phyloP scores from a whole-genome alignment of 2,888 invertebrate genomes.

The Allolobophora icterica region DNA sequence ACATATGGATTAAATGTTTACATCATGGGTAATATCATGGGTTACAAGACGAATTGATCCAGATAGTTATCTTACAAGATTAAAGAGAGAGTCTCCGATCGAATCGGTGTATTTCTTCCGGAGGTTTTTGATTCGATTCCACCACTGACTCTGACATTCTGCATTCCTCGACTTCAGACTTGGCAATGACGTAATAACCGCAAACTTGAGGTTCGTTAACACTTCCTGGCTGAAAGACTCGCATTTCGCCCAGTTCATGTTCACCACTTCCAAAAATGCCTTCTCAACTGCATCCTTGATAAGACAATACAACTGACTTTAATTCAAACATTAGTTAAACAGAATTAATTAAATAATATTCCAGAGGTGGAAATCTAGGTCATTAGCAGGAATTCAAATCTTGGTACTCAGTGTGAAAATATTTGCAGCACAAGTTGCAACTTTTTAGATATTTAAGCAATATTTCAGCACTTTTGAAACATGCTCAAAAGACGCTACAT shows the following conservation, averaged over 20 bases:
- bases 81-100: background rate
- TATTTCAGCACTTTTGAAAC: no score
- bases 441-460: no score
- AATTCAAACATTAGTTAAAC: background rate
- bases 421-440: no score
- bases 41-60: background rate
- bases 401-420: no score
- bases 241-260: background rate
- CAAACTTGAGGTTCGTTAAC: background rate
- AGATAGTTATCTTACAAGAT: background rate
- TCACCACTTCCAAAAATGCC: background rate
- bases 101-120: background rate
- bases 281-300: slow-evolving; percentile 1
- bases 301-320: background rate
- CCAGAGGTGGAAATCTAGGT: no score
- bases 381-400: background rate
- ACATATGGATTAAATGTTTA: no score
- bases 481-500: no score
- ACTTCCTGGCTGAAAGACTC: background rate
- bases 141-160: background rate
- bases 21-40: no score
- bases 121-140: background rate
- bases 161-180: background rate
- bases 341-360: background rate
- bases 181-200: background rate